Base-by-base conservation (phyloP, 2,888 invertebrate species). In the Axea sp. region DNA sequence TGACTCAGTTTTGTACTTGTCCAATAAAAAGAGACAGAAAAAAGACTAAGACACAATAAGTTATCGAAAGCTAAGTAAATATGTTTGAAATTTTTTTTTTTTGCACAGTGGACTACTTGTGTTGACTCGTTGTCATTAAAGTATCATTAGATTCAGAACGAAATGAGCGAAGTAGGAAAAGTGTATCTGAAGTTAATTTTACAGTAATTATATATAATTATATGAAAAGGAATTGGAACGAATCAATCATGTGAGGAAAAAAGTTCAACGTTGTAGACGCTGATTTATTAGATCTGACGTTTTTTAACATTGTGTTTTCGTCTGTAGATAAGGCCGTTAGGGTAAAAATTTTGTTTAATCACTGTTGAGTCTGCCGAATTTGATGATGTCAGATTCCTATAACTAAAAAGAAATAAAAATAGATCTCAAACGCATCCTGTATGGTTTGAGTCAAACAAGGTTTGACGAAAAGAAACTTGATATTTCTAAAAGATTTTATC, bases 121-220 rank as follows among this genome's bases (percentile, higher is more conserved):
- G 28, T 43, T 39, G 15, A 26, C 35, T 11, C n/a, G n/a, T 33
- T 9, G 47, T 22, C 31, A 55, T 65, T 55, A 45, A 55, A 30
- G 37, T 31, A 37, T 37, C 30, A 45, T 55, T 65, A 45, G 45
- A 55, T 55, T 22, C 1, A n/a, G 9, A 15, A 31, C 45, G 28
- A 33, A 45, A 15, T n/a, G 11, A 4, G 24, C 33, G 35, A 3
- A 37, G 28, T 12, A 51, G 35, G 37, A 57, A 47, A 57, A 39
- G 24, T 57, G 9, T 31, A 57, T 39, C 47, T 31, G 24, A 37
- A 39, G 28, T 17, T 28, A 49, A 64, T 64, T 51, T 47, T 37
- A 19, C 8, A 43, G 51, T 28, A 53, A 67, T 67, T 67, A 67
- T 47, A 45, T 47, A 47, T 47, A 67, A 67, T 57, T 57, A 57